Evolutionary conservation across 2,797 vertebrate genomes (phyloP).

Genomic region (Chelidonichthys spinosus): DNA sequence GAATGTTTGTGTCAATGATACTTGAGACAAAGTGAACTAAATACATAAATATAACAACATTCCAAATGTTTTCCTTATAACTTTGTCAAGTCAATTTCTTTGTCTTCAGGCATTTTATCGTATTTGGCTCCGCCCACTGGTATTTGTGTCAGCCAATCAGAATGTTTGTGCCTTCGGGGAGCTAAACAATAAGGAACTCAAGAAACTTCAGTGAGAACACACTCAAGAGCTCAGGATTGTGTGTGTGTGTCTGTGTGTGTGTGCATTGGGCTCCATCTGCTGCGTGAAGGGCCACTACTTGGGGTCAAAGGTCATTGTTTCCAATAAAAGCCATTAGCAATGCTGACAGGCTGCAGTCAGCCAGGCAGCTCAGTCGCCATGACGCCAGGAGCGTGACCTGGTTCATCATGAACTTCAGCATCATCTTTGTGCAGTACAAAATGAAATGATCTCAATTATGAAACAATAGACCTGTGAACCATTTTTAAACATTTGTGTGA

Average conservation of each 20-base stretch:
- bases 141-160: slow-evolving; percentile 17
- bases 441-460: background rate
- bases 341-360: slow-evolving; percentile 34
- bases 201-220: slow-evolving; percentile 1
- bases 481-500: too few relatives aligned
- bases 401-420: background rate
- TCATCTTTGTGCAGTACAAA: background rate
- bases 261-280: slow-evolving; percentile 44
- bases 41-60: too few relatives aligned
- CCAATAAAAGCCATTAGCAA: slow-evolving; percentile 43
- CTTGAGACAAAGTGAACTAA: background rate
- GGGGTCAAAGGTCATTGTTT: slow-evolving; percentile 51
- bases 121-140: background rate
- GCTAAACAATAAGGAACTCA: background rate
- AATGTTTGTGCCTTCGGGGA: background rate
- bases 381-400: background rate
- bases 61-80: background rate
- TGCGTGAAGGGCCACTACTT: slow-evolving; percentile 34
- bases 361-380: slow-evolving; percentile 16
- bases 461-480: too few relatives aligned
- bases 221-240: background rate
- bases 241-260: slow-evolving; percentile 12
- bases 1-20: background rate
- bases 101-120: background rate
- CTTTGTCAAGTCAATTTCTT: background rate